Conservation (phyloP, 2,888 invertebrate genomes). For the Halictus ligatus region DNA sequence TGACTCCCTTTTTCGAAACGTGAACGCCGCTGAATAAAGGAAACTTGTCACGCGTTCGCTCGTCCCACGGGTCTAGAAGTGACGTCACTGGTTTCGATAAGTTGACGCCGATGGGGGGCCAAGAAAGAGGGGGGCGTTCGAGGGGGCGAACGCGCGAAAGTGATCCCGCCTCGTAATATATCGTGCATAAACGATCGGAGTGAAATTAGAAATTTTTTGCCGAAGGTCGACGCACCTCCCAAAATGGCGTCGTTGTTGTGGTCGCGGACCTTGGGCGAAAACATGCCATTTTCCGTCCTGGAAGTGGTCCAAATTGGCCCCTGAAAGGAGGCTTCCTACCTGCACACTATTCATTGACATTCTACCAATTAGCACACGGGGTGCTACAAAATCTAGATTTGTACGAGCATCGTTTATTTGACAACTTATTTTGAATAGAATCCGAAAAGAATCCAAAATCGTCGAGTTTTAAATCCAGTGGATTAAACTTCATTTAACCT, state of each 20-base stretch:
- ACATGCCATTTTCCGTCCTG: not conserved
- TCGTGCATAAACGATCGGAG: slow-evolving; percentile 43
- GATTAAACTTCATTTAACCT: no score
- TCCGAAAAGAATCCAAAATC: not conserved
- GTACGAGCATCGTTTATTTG: no score
- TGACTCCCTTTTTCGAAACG: slow-evolving; percentile 53
- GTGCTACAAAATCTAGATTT: no score
- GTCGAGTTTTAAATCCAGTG: no score
- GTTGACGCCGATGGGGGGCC: not conserved
- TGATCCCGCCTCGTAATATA: slow-evolving; percentile 22
- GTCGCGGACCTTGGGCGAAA: not conserved
- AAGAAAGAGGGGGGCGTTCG: not conserved
- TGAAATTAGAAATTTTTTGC: slow-evolving; percentile 55
- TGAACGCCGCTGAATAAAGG: slow-evolving; percentile 50
- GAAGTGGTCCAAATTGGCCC: not conserved
- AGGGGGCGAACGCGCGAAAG: slow-evolving; percentile 49
- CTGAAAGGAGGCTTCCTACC: no score
- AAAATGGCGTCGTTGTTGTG: not conserved
- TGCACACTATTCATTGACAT: no score
- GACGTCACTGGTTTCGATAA: slow-evolving; percentile 53
- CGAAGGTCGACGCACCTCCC: slow-evolving; percentile 38
- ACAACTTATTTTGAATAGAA: not conserved
- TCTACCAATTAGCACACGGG: no score
- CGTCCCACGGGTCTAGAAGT: slow-evolving; percentile 44
- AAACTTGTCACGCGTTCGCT: slow-evolving; percentile 61